Evolutionary conservation across 1,140 invertebrate species (phyloP), one percentile per base, ranked within the genome.

Genomic region (Acromyrmex echinatior): DNA sequence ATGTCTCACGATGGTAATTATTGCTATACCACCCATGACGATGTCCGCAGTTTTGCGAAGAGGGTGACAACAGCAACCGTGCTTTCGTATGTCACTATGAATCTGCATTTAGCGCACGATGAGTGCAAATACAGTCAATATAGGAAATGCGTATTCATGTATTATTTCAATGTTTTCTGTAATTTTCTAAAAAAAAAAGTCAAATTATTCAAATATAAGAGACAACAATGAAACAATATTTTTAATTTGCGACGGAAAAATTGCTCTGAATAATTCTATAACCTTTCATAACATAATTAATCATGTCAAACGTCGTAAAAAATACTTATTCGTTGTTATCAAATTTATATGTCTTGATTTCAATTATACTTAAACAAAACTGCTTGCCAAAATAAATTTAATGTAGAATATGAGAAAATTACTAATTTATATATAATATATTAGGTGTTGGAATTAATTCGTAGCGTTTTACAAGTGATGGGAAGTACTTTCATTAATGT

Each of bases 21-120:
- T 80, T 51, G 56, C 51, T 71, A 39, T 66, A 77, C 92, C 92
- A 92, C 92, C 92, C 92, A 92, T 89, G 90, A 84, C 70, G 92
- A 73, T 28, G 49, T 74, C 21, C 58, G 63, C 66, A 76, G 78
- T 77, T 87, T 85, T 39, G 56, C 63, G 18, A 77, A 63, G 49
- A 81, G 49, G 74, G 79, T 89, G 88, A 65, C 62, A 88, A 86
- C 56, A 28, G 70, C 70, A 56, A 49, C 39, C 25, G 65, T 58
- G 35, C 0, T 39, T 58, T 39, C 16, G n/a, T 51, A 58, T 18
- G 25, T 63, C 74, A 39, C 21, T 78, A 45, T 65, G 60, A 79
- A 79, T 79, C 18, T 49, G 60, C 77, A 79, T 5, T 66, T 51
- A 63, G n/a, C 18, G 10, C n/a, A 21, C 6, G 25, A 35, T 35